Base-by-base conservation (phyloP, 2,797 vertebrate species). In the Taeniopygia guttata region DNA sequence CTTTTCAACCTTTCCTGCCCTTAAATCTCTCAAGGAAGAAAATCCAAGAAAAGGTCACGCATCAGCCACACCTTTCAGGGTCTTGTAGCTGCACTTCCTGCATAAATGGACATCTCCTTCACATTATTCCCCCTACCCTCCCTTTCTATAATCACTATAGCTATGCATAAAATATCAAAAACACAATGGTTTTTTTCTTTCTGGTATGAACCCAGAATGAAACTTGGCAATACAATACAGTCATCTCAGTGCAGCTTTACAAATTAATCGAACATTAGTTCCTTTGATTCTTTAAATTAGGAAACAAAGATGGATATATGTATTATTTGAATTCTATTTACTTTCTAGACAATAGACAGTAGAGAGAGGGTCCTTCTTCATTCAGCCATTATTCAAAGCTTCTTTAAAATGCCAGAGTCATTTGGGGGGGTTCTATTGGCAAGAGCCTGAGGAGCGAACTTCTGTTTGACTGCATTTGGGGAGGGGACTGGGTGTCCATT, bases 21-120 rank as follows among this genome's bases (percentile, higher is more conserved):
- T 91, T 84, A 92, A 96, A 96, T 96, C 95, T 95, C 96, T 93
- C 89, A 96, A 97, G 96, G 76, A 94, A 94, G 80, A 92, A 96
- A 84, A 96, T 91, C 75, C 87, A 96, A 97, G 94, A 82, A 97
- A 97, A 97, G 97, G 95, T 97, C 97, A 96, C 11, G 3, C 42
- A 95, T 90, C 93, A 87, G 89, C 95, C 96, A 96, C 96, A 97
- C 92, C 94, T 97, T 96, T 96, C 96, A 95, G 96, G 68, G 74
- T 93, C 96, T 82, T 91, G 68, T 32, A 93, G 75, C 88, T 74
- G 84, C 72, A 69, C 85, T 91, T 93, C 94, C 95, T 87, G 79
- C 88, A 86, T 75, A 89, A 95, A 94, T 74, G 86, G 91, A 96
- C 95, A 94, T 94, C 86, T 96, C 87, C 79, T 90, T 79, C 87